These are phyloP conservation scores for Dendrolimus kikuchii DNA, from an alignment of 1,140 invertebrate genomes.

Conservation along the genomic window DNA sequence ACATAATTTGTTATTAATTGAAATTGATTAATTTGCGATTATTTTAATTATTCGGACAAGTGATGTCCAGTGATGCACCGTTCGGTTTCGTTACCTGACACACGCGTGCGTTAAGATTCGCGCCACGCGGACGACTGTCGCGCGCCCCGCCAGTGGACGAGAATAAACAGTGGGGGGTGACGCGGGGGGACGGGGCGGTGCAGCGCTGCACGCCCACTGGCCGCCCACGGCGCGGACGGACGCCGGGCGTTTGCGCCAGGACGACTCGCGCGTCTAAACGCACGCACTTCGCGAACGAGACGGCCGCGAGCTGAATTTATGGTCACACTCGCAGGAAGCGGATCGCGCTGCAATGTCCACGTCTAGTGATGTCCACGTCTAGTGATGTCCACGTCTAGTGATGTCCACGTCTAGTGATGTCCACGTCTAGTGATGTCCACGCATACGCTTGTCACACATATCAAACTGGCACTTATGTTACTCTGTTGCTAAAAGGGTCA, in stretches of 20 bases:
- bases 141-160: slow-evolving; percentile 48
- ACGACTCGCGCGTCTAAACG: slow-evolving; percentile 2
- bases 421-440: no score
- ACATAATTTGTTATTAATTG: no score
- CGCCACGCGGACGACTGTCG: slow-evolving; percentile 66
- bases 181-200: slow-evolving; percentile 43
- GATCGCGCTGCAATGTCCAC: no score
- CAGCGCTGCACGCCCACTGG: slow-evolving; percentile 57
- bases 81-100: slow-evolving; percentile 42
- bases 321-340: no score
- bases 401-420: no score
- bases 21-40: no score
- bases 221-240: slow-evolving; percentile 25
- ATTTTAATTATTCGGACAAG: slow-evolving; percentile 11
- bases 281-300: not conserved
- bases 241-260: slow-evolving; percentile 21
- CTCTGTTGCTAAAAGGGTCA: no score
- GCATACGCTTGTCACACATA: no score
- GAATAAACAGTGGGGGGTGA: slow-evolving; percentile 62
- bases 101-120: slow-evolving; percentile 45
- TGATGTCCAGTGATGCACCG: slow-evolving; percentile 56
- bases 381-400: no score
- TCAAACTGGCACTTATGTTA: no score
- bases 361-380: no score
- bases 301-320: no score